Percentiles rank a stretch among this genome's conserved stretches.
Conservation (phyloP, 2,888 invertebrate genomes). For the Eudasyphora cyanicolor region DNA sequence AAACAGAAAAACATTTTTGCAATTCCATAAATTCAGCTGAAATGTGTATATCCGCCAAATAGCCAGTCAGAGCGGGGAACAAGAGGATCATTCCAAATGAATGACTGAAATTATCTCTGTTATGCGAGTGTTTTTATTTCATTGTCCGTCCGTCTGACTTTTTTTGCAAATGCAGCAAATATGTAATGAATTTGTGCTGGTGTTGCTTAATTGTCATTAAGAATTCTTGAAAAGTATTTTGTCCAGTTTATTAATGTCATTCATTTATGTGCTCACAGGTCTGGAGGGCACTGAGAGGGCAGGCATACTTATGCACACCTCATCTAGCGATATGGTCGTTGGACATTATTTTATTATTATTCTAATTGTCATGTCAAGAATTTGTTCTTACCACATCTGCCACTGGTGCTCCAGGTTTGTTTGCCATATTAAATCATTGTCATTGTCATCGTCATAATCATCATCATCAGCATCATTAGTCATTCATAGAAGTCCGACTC, state of each 20-base stretch:
- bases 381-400: too few relatives aligned
- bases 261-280: background rate
- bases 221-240: conserved; percentile 14
- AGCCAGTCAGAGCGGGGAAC: background rate
- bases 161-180: background rate
- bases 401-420: too few relatives aligned
- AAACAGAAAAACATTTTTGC: background rate
- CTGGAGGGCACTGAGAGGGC: too few relatives aligned
- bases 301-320: too few relatives aligned
- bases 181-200: background rate
- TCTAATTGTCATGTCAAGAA: conserved; percentile 51
- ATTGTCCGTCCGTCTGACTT: too few relatives aligned
- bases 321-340: background rate
- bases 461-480: too few relatives aligned
- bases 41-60: background rate
- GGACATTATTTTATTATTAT: conserved; percentile 27
- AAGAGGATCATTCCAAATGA: background rate
- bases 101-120: background rate
- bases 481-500: background rate
- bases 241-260: conserved; percentile 8
- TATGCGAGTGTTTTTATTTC: too few relatives aligned
- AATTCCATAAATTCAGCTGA: background rate
- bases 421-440: too few relatives aligned
- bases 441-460: conserved; percentile 11
- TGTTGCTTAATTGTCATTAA: conserved; percentile 5